Evolutionary conservation across 2,113 vertebrate species (phyloP).

Genomic region (Vulpes lagopus): DNA sequence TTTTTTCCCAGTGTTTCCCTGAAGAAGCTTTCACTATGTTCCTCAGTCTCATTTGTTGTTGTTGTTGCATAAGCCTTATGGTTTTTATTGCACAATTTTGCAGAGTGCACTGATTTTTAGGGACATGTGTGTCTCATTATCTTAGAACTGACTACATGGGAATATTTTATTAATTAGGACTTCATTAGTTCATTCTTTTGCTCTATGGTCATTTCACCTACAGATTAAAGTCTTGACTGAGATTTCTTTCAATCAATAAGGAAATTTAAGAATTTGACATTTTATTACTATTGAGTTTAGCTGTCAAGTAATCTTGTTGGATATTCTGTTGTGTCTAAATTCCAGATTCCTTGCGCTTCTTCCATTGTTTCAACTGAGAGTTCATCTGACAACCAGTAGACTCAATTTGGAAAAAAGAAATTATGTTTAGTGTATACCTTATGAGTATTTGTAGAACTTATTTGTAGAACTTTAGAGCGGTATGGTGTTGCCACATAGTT

Average conservation of each 20-base stretch:
- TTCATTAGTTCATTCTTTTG: background rate
- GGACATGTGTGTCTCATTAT: background rate
- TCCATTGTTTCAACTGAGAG: background rate
- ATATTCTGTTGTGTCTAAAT: background rate
- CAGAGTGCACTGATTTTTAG: background rate
- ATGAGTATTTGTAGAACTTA: background rate
- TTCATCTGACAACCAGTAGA: background rate
- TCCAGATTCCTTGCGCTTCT: background rate
- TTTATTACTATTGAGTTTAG: background rate
- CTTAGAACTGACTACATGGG: background rate
- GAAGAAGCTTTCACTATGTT: background rate
- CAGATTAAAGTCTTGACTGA: background rate
- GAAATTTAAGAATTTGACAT: background rate
- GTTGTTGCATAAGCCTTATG: background rate
- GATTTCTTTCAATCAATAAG: background rate
- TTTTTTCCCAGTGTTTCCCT: background rate
- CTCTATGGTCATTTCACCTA: background rate
- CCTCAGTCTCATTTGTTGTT: background rate
- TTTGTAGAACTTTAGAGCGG: background rate
- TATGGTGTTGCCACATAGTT: background rate
- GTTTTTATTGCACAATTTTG: background rate
- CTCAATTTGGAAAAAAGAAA: background rate
- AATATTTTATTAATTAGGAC: background rate
- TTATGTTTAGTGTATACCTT: background rate
- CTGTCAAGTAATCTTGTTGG: background rate